Conservation (phyloP, 2,797 vertebrate species). For the Remorina albescens region DNA sequence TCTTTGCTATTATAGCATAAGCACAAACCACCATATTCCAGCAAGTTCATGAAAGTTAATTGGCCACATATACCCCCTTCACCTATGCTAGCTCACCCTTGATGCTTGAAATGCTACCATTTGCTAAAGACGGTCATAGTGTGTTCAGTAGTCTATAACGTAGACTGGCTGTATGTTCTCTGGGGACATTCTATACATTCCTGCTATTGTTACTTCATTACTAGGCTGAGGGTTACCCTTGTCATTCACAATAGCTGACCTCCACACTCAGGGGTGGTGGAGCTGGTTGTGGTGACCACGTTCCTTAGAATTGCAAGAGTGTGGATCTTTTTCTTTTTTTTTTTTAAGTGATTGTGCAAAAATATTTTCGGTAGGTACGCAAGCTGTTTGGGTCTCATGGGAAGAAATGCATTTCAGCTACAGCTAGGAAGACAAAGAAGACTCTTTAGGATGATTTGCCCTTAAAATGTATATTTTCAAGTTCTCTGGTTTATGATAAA, state of each 20-base stretch:
- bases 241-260: slow-evolving; percentile 75
- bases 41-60: slow-evolving; percentile 29
- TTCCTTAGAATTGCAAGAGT: slow-evolving; percentile 42
- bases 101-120: slow-evolving; percentile 28
- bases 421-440: too few relatives aligned
- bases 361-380: background rate
- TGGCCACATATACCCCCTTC: slow-evolving; percentile 20
- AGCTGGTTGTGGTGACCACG: slow-evolving; percentile 43
- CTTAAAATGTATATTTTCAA: too few relatives aligned
- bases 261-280: slow-evolving; percentile 54
- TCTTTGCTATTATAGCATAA: background rate
- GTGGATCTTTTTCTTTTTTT: slow-evolving; percentile 12
- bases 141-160: slow-evolving; percentile 53
- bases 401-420: background rate
- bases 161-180: slow-evolving; percentile 48
- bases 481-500: background rate
- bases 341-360: slow-evolving; percentile 7
- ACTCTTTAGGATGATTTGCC: too few relatives aligned
- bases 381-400: background rate
- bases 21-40: slow-evolving; percentile 17
- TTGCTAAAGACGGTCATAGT: slow-evolving; percentile 48
- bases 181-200: slow-evolving; percentile 79
- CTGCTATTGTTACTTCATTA: slow-evolving; percentile 82
- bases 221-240: slow-evolving; percentile 69
- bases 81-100: slow-evolving; percentile 19